Percentiles rank a stretch among this genome's conserved stretches.
These are phyloP conservation scores for Euura lappo DNA, from an alignment of 1,140 invertebrate species.

Conservation along the genomic window DNA sequence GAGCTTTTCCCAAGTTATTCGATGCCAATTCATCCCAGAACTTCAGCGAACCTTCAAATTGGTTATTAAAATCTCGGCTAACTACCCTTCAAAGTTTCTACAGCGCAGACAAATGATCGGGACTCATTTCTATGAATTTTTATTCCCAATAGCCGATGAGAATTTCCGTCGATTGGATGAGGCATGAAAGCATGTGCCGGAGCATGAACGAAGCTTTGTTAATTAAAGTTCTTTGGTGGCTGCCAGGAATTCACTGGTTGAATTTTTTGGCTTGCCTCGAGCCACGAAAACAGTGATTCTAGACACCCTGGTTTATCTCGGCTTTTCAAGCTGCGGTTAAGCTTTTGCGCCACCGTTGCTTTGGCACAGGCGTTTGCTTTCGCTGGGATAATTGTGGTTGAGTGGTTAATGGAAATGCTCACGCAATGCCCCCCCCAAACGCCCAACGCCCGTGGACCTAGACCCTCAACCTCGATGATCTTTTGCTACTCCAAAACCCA, in stretches of 20 bases:
- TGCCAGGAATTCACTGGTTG: neutral
- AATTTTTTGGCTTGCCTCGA: neutral
- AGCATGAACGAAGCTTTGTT: neutral
- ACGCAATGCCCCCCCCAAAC: neutral
- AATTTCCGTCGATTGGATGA: too few species aligned
- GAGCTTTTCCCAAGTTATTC: too few species aligned
- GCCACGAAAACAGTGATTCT: neutral
- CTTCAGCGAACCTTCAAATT: too few species aligned
- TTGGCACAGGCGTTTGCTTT: neutral
- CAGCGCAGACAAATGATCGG: too few species aligned
- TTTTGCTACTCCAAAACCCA: too few species aligned
- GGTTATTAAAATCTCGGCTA: too few species aligned
- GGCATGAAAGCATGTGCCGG: too few species aligned
- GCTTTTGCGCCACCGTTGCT: neutral
- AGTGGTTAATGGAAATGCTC: constrained; percentile 5
- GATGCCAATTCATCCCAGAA: too few species aligned
- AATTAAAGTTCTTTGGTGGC: neutral
- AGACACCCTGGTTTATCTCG: neutral
- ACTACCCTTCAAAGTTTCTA: too few species aligned
- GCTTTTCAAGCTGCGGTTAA: neutral
- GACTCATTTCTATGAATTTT: too few species aligned
- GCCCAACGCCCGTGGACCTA: neutral
- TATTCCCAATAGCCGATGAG: too few species aligned
- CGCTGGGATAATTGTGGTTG: neutral
- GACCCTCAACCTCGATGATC: too few species aligned